Evolutionary conservation across 2,113 vertebrate genomes (phyloP).

Genomic region (Solea senegalensis): DNA sequence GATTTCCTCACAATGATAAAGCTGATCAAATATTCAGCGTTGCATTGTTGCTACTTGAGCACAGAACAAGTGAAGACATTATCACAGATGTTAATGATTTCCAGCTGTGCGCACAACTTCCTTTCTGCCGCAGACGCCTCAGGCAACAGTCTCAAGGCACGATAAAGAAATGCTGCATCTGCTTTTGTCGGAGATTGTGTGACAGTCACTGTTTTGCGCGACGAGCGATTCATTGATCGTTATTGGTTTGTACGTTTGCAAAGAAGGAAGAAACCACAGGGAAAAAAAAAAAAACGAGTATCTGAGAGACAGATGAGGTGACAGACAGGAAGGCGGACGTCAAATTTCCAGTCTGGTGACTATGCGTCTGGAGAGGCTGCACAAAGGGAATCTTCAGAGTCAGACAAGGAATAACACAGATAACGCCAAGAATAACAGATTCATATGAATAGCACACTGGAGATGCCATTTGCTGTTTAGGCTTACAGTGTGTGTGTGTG

Average conservation of each 20-base stretch:
- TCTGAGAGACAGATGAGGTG: neutral
- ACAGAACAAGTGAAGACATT: too few relatives aligned
- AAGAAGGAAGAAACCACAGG: neutral
- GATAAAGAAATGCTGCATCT: neutral
- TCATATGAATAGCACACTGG: neutral
- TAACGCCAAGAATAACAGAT: conserved; percentile 32
- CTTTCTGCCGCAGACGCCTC: too few relatives aligned
- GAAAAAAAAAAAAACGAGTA: too few relatives aligned
- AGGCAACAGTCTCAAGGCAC: neutral
- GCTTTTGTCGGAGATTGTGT: too few relatives aligned
- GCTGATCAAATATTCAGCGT: too few relatives aligned
- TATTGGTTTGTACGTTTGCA: neutral
- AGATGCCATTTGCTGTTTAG: neutral
- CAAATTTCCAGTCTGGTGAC: conserved; percentile 23
- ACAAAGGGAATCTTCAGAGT: conserved; percentile 1
- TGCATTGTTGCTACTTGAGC: too few relatives aligned
- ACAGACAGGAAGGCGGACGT: conserved; percentile 22
- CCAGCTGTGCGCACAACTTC: too few relatives aligned
- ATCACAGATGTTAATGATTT: too few relatives aligned
- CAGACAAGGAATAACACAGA: conserved; percentile 14
- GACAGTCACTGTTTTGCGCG: too few relatives aligned
- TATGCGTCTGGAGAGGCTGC: neutral
- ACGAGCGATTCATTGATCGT: too few relatives aligned
- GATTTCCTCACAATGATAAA: too few relatives aligned
- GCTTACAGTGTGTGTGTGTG: conserved; percentile 5